These are phyloP conservation scores for Gallinago media DNA, from an alignment of 2,113 vertebrate species.

Conservation along the genomic window DNA sequence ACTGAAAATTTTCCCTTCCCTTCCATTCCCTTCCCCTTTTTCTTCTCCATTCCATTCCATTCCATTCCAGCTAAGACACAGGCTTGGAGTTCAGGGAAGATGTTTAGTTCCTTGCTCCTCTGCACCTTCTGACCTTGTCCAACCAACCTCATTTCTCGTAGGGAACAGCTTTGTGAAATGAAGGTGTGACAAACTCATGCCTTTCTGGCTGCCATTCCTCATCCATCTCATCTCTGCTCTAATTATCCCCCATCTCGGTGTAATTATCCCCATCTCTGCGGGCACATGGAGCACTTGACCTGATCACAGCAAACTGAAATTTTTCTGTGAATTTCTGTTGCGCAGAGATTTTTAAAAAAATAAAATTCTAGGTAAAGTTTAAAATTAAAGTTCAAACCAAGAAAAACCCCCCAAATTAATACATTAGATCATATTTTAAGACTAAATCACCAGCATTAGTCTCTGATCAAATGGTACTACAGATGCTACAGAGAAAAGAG, in stretches of 20 bases:
- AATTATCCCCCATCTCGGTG: no score
- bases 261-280: background rate
- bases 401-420: background rate
- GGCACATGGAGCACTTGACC: background rate
- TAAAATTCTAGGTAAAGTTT: background rate
- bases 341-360: background rate
- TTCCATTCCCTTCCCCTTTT: background rate
- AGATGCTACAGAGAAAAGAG: background rate
- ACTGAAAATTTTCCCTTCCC: background rate
- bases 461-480: background rate
- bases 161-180: background rate
- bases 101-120: background rate
- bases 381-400: background rate
- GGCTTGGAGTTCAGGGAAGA: background rate
- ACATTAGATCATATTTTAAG: background rate
- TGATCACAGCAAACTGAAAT: background rate
- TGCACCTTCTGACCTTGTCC: background rate
- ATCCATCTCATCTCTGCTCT: background rate
- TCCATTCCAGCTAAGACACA: background rate
- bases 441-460: background rate
- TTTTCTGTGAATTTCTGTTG: background rate
- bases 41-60: background rate
- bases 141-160: fast-evolving
- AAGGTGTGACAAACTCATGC: background rate
- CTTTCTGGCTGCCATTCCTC: background rate